A percentile compares a stretch with the other conserved stretches of the same genome.
phyloP scores from a whole-genome alignment of 2,888 invertebrate species.

The Diabrotica balteata region DNA sequence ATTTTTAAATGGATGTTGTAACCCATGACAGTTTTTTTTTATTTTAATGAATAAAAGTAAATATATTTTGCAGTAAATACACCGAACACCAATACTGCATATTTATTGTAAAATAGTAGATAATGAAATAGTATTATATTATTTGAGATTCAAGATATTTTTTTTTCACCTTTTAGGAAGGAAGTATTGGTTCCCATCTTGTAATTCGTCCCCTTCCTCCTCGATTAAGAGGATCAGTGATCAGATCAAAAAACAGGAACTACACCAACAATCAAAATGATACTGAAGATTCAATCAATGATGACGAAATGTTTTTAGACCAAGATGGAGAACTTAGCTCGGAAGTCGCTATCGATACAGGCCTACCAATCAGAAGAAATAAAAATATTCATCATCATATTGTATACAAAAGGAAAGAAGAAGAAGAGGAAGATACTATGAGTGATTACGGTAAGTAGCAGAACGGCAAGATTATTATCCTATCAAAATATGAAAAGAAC shows the following conservation, averaged over 20 bases:
- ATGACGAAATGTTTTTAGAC: slow-evolving; percentile 78
- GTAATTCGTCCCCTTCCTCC: slow-evolving; percentile 87
- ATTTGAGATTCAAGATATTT: not conserved
- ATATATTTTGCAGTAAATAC: too few relatives aligned
- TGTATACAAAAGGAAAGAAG: slow-evolving; percentile 72
- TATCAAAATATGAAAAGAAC: too few relatives aligned
- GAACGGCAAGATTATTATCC: too few relatives aligned
- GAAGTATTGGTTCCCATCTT: slow-evolving; percentile 88
- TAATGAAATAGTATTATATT: too few relatives aligned
- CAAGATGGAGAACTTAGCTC: slow-evolving; percentile 69
- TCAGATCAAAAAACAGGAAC: slow-evolving; percentile 39
- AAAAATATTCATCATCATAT: slow-evolving; percentile 70
- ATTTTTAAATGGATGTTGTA: too few relatives aligned
- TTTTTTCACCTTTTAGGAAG: slow-evolving; percentile 71
- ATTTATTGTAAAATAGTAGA: too few relatives aligned
- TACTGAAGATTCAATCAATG: slow-evolving; percentile 51
- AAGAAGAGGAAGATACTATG: slow-evolving; percentile 67
- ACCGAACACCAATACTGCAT: too few relatives aligned
- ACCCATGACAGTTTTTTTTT: too few relatives aligned
- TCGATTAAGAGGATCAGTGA: slow-evolving; percentile 63
- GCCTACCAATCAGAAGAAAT: slow-evolving; percentile 63
- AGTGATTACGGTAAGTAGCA: slow-evolving; percentile 80
- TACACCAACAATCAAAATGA: slow-evolving; percentile 18
- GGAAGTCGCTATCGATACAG: slow-evolving; percentile 71
- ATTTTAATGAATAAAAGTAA: too few relatives aligned